phyloP scores from a whole-genome alignment of 2,797 vertebrate genomes.

The Brachymystax lenok region DNA sequence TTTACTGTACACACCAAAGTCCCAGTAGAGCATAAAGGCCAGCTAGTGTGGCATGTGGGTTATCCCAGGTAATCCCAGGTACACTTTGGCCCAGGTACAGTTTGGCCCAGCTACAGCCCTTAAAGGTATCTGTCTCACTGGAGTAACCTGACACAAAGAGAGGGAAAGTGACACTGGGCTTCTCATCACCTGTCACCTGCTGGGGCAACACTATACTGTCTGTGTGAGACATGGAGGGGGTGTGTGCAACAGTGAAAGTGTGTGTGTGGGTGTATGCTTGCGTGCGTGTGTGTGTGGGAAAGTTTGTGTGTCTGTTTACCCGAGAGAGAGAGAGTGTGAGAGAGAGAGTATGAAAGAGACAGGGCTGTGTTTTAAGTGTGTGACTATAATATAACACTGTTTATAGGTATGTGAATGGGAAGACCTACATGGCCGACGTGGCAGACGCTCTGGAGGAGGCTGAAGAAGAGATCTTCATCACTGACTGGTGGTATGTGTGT shows the following conservation, averaged over 20 bases:
- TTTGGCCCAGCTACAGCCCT: not conserved
- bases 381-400: conserved; percentile 29
- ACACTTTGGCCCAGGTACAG: not conserved
- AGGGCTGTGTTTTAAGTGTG: not conserved
- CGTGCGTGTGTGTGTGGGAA: conserved; percentile 1
- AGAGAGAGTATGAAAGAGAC: no score
- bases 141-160: conserved; percentile 72
- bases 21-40: not conserved
- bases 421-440: conserved; percentile 91
- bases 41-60: no score
- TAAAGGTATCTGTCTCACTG: conserved; percentile 42
- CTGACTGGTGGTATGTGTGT: conserved; percentile 94
- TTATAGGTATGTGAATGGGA: conserved; percentile 93
- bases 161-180: conserved; percentile 72
- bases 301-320: not conserved
- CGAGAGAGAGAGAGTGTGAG: no score
- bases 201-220: conserved; percentile 61
- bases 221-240: conserved; percentile 32
- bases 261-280: conserved; percentile 29
- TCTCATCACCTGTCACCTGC: conserved; percentile 62
- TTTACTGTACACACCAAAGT: conserved; percentile 10
- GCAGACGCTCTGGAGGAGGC: conserved; percentile 92
- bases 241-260: conserved; percentile 1
- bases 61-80: not conserved
- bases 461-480: conserved; percentile 96